Base-by-base conservation (phyloP, 2,888 invertebrate species). In the Xylota segnis region DNA sequence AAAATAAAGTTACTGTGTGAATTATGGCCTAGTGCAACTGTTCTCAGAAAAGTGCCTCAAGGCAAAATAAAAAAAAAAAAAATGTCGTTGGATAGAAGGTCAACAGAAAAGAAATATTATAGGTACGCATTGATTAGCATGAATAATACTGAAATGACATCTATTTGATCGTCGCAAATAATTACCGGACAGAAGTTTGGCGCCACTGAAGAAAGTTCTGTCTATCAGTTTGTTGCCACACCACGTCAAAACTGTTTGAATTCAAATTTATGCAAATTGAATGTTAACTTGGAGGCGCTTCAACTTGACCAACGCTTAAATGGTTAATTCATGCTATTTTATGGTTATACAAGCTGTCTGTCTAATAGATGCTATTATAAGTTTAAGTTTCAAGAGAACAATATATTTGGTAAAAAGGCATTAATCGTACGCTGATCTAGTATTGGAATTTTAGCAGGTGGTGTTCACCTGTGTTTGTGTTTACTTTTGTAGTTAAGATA, bases 201-300 rank as follows among this genome's bases (percentile, higher is more conserved):
- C 82, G 82, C 82, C 82, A 76, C 40, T 50, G 18, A 70, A 82
- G 82, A 82, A 82, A 82, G 82, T 82, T 82, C 27, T 45, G 58
- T 56, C 56, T 72, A 50, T 50, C 29, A 4, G 52, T 34, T 40
- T 74, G 59, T 37, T 59, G 27, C 27, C 45, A 37, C 45, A 54
- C 37, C 16, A 29, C 40, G 32, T 61, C 43, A 7, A 34, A 71
- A 58, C 14, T 50, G 23, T 45, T 40, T 23, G 34, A 72, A 78
- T 81, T 59, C 59, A 81, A 81, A 81, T 75, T 43, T 66, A 81
- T 81, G 59, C 66, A 66, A 81, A 81, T 81, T 40, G n/a, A 54
- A 16, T 68, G 72, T 37, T 72, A 52, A 52, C 32, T 59, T 66
- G 45, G 50, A 81, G 66, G 58, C 52, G 70, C 63, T 79, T 58